A percentile compares a stretch with the other conserved stretches of the same genome.
phyloP scores from a whole-genome alignment of 2,888 invertebrate genomes.

The Scaptodrosophila latifasciaeformis region DNA sequence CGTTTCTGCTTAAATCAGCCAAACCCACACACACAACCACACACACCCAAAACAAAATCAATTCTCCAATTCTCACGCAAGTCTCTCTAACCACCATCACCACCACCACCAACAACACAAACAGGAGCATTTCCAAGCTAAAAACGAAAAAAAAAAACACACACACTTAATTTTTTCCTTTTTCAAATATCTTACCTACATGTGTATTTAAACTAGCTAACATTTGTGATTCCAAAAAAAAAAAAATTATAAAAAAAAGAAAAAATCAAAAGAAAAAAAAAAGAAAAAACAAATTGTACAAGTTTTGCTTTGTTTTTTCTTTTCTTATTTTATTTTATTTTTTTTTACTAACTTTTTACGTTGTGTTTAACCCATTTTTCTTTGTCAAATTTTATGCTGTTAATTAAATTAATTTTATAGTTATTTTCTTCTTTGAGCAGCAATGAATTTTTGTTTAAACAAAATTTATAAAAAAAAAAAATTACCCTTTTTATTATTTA shows the following conservation, averaged over 20 bases:
- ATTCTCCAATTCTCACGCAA: no score
- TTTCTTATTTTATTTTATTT: conserved; percentile 40
- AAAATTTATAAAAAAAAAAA: conserved; percentile 28
- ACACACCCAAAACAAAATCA: no score
- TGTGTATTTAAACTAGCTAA: conserved; percentile 65
- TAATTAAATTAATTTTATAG: conserved; percentile 34
- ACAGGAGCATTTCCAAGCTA: conserved; percentile 46
- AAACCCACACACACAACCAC: not conserved
- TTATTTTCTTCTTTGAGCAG: conserved; percentile 52
- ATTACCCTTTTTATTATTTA: conserved; percentile 52
- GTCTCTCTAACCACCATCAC: conserved; percentile 52
- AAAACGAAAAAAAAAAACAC: no score
- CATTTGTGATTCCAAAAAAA: conserved; percentile 63
- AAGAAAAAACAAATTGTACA: conserved; percentile 38
- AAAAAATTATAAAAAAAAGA: conserved; percentile 16
- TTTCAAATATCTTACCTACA: conserved; percentile 62
- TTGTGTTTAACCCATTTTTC: conserved; percentile 44
- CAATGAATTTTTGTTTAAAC: conserved; percentile 47
- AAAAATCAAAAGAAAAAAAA: conserved; percentile 22
- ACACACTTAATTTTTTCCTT: conserved; percentile 47
- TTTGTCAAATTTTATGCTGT: no score
- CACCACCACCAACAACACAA: conserved; percentile 17
- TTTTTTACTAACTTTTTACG: conserved; percentile 32
- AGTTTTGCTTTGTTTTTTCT: conserved; percentile 37
- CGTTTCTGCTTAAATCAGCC: not conserved